A percentile compares a stretch with the other conserved stretches of the same genome.
These are phyloP conservation scores for Rhabdomys pumilio DNA, from an alignment of 2,797 vertebrate species.

Conservation along the genomic window DNA sequence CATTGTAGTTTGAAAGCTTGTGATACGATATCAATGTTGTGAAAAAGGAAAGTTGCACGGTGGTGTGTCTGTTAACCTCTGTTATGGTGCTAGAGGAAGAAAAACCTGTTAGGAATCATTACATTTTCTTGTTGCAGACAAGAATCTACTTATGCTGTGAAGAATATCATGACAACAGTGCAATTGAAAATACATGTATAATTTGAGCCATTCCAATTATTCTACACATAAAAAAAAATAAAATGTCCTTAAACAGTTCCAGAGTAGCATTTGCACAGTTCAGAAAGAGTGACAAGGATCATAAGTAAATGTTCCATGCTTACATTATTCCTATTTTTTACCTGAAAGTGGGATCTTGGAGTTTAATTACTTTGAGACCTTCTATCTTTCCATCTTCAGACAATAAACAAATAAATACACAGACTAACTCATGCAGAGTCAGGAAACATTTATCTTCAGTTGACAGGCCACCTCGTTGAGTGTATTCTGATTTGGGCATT, in stretches of 20 bases:
- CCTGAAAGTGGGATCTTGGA: not conserved
- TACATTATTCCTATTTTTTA: slow-evolving; percentile 7
- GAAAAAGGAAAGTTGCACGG: not conserved
- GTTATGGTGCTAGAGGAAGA: not conserved
- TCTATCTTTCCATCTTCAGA: not conserved
- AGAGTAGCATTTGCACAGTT: not conserved
- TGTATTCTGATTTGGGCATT: not conserved
- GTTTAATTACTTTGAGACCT: not conserved
- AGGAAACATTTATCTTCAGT: not conserved
- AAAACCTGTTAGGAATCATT: slow-evolving; percentile 16
- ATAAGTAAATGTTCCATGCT: not conserved
- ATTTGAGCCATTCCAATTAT: slow-evolving; percentile 12
- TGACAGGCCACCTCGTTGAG: not conserved
- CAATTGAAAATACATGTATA: not conserved
- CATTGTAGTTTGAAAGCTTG: not conserved
- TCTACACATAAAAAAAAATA: slow-evolving; percentile 39
- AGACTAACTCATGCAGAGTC: not conserved
- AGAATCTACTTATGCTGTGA: not conserved
- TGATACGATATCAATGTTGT: not conserved
- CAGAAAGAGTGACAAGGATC: not conserved
- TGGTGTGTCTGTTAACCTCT: not conserved
- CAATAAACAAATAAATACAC: not conserved
- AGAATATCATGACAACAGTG: not conserved
- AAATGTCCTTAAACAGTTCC: not conserved
- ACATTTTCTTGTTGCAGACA: slow-evolving; percentile 23